phyloP scores from a whole-genome alignment of 92 coral and sea anemone genomes.

The Blastomussa wellsi region DNA sequence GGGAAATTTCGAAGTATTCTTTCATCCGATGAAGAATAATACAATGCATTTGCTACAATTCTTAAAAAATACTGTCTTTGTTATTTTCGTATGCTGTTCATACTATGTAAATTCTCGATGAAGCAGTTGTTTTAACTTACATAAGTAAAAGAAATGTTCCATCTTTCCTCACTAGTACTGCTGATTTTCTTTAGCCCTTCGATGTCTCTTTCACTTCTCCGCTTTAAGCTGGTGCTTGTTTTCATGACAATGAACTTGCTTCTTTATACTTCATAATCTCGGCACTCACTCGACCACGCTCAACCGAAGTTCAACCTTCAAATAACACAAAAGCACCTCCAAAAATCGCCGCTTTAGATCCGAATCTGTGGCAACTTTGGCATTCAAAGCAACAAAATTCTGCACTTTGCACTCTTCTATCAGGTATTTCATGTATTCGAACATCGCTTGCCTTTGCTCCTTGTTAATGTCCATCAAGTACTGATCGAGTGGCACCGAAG shows the following conservation, averaged over 20 bases:
- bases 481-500: conserved; percentile 56
- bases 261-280: background rate
- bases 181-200: background rate
- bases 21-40: background rate
- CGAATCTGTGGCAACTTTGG: conserved; percentile 80
- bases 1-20: background rate
- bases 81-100: background rate
- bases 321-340: conserved; percentile 79
- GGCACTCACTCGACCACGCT: conserved; percentile 50
- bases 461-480: conserved; percentile 74
- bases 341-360: conserved; percentile 68
- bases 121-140: background rate
- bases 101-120: background rate
- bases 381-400: conserved; percentile 77
- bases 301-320: conserved; percentile 68
- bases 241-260: background rate
- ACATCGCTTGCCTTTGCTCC: conserved; percentile 74
- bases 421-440: conserved; percentile 74
- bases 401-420: conserved; percentile 73
- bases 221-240: background rate
- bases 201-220: background rate
- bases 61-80: background rate
- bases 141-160: background rate
- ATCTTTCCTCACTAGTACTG: background rate
- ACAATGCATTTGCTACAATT: background rate